Conservation (phyloP, 2,888 invertebrate genomes). For the Clistopyga incitator region DNA sequence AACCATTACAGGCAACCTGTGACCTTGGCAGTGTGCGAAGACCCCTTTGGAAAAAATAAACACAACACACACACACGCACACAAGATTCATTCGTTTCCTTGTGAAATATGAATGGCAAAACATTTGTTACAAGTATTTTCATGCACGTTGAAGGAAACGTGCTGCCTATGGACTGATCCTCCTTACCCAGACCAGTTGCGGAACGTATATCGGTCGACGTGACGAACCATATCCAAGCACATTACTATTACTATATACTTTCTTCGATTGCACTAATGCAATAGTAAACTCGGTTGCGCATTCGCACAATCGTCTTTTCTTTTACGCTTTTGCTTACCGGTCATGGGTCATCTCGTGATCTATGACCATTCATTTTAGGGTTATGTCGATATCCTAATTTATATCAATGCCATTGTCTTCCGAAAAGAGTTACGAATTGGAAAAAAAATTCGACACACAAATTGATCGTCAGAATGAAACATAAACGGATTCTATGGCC, state of each 20-base stretch:
- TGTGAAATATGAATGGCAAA: not conserved
- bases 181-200: not conserved
- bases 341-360: not conserved
- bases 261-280: not conserved
- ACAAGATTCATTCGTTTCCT: not conserved
- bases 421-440: too few species aligned
- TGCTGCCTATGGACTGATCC: not conserved
- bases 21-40: not conserved
- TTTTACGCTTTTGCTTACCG: not conserved
- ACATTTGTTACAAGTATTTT: not conserved
- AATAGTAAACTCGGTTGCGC: not conserved
- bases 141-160: not conserved
- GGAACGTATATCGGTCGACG: slow-evolving; percentile 1
- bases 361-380: not conserved
- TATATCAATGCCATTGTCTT: too few species aligned
- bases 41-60: not conserved
- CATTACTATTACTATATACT: slow-evolving; percentile 1
- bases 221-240: slow-evolving; percentile 4
- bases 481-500: too few species aligned
- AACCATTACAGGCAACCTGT: not conserved
- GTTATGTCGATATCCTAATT: too few species aligned
- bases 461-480: too few species aligned
- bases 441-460: too few species aligned
- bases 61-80: not conserved
- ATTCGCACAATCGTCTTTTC: not conserved